Evolutionary conservation across 2,888 invertebrate genomes (phyloP), one percentile per base, ranked within the genome.

Genomic region (Geotrupes spiniger): DNA sequence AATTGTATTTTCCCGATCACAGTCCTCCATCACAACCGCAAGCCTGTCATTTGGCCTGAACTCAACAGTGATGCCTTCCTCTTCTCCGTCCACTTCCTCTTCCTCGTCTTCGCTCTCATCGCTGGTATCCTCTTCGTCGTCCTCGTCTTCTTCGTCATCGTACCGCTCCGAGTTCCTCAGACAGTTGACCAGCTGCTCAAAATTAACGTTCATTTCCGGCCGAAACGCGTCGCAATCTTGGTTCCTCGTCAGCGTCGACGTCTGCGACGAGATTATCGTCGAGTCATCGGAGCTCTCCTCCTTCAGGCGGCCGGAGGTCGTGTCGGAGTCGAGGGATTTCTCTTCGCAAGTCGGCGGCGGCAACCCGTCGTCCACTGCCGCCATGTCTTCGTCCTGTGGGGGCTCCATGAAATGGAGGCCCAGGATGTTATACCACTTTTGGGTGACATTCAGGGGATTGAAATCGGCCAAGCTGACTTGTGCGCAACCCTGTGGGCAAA

Each of bases 231-330:
- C 75, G 53, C 77, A 76, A 50, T 78, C 82, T 78, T 88, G 88
- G 74, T 92, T 95, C 63, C 96, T 82, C 11, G 96, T 96, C 16
- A 96, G 78, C 0, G 96, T 97, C 1, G 95, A 96, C 1, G 96
- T 94, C 72, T 96, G 95, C 8, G 95, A 96, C 2, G 95, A 92
- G 60, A 96, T 95, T 56, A 96, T 92, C 0, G 96, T 96, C 12
- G 93, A 93, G 70, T 97, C 96, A 70, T 97, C 96, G 15, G 94
- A 94, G 60, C 94, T 95, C 71, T 96, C 96, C 68, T 96, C 96
- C 69, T 87, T 75, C 57, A 73, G 49, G 49, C 53, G 43, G 29
- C 51, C 37, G 53, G 29, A 46, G 11, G 45, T 47, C 38, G 54
- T 42, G 31, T 63, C 61, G 27, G 54, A 47, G 2, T 66, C 64